Conservation (phyloP, 2,888 invertebrate genomes). For the Miltochrista miniata region DNA sequence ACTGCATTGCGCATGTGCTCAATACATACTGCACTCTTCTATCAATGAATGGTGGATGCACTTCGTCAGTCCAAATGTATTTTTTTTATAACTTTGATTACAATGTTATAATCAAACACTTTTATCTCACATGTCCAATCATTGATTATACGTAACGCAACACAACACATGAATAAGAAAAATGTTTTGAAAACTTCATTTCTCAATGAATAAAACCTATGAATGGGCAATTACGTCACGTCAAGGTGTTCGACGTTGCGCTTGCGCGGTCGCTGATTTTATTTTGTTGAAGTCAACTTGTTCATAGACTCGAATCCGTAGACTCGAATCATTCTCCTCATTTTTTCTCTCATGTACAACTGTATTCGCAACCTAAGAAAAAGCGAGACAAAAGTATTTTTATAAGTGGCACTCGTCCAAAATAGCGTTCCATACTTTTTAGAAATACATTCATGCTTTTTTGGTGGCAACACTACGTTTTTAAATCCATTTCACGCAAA, state of each 20-base stretch:
- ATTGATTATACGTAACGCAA: constrained; percentile 18
- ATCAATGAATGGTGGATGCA: constrained; percentile 80
- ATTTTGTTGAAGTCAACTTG: constrained; percentile 3
- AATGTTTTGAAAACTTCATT: constrained; percentile 62
- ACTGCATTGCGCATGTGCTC: constrained; percentile 76
- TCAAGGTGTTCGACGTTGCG: constrained; percentile 66
- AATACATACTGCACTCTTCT: constrained; percentile 61
- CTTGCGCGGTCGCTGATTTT: constrained; percentile 64
- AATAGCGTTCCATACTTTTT: too few relatives aligned
- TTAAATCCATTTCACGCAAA: too few relatives aligned
- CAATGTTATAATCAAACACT: constrained; percentile 23
- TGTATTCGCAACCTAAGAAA: too few relatives aligned
- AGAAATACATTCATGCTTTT: too few relatives aligned
- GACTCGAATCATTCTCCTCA: constrained; percentile 1
- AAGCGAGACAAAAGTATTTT: too few relatives aligned
- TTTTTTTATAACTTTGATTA: constrained; percentile 32
- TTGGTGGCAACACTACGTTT: too few relatives aligned
- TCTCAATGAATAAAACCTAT: constrained; percentile 80
- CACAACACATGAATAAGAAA: constrained; percentile 62
- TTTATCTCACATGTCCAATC: constrained; percentile 32
- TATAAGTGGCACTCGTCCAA: too few relatives aligned
- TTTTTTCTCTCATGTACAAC: constrained; percentile 1
- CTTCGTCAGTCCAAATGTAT: constrained; percentile 40
- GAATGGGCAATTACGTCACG: constrained; percentile 83
- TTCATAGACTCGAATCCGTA: constrained; percentile 14